A percentile compares a stretch with the other conserved stretches of the same genome.
Conservation (phyloP, 2,797 vertebrate genomes). For the Sebastes elongatus region DNA sequence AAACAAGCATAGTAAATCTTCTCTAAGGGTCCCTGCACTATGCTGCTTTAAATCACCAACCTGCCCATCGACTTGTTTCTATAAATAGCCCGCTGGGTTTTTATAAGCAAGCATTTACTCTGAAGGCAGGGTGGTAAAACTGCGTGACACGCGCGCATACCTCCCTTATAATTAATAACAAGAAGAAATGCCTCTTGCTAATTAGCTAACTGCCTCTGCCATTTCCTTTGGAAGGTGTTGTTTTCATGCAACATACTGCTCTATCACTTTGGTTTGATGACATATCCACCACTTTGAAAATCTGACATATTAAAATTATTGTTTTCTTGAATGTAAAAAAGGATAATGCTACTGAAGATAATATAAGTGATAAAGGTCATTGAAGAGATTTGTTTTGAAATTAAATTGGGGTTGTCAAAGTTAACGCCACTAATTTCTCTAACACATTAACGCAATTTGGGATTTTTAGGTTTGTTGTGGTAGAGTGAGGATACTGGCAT, state of each 20-base stretch:
- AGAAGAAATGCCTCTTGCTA: conserved; percentile 20
- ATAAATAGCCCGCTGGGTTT: conserved; percentile 69
- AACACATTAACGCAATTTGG: too few species aligned
- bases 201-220: conserved; percentile 28
- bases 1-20: conserved; percentile 59
- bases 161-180: conserved; percentile 33
- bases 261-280: background rate
- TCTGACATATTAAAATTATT: background rate
- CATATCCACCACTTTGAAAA: background rate
- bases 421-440: too few species aligned
- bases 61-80: conserved; percentile 66
- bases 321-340: background rate
- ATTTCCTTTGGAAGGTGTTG: conserved; percentile 2
- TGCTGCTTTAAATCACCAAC: conserved; percentile 62
- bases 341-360: background rate
- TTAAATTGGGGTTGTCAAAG: too few species aligned
- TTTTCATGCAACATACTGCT: background rate
- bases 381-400: background rate
- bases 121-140: conserved; percentile 47
- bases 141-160: conserved; percentile 24
- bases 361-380: background rate
- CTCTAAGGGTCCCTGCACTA: conserved; percentile 28
- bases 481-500: too few species aligned
- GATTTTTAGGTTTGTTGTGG: too few species aligned
- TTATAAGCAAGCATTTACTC: conserved; percentile 53